A percentile compares a stretch with the other conserved stretches of the same genome.
Evolutionary conservation across 2,888 invertebrate genomes (phyloP).

Genomic region (Noctua pronuba): DNA sequence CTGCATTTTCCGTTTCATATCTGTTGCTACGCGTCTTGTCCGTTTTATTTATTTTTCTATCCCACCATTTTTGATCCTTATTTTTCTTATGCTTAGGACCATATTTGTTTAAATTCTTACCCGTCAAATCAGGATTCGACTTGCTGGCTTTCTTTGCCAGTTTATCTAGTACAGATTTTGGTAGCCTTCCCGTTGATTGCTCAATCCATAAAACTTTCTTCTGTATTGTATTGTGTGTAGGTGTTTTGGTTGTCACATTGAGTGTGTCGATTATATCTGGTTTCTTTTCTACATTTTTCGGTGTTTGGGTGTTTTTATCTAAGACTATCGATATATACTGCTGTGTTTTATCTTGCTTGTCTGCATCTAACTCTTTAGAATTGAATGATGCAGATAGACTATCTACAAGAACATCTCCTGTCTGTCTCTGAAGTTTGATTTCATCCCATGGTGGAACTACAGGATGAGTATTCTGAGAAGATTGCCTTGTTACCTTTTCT

Average conservation of each 20-base stretch:
- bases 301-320: background rate
- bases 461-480: background rate
- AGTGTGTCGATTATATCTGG: background rate
- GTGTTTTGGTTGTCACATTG: background rate
- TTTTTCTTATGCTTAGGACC: background rate
- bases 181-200: conserved; percentile 38
- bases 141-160: background rate
- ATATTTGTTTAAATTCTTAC: background rate
- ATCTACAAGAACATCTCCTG: background rate
- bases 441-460: background rate
- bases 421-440: background rate
- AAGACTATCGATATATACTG: background rate
- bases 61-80: background rate
- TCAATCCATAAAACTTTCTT: conserved; percentile 33
- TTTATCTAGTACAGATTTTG: conserved; percentile 27
- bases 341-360: background rate
- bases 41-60: background rate
- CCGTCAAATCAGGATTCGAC: background rate
- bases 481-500: background rate
- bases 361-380: conserved; percentile 14
- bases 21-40: background rate
- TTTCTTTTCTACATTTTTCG: background rate
- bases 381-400: background rate
- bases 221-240: background rate
- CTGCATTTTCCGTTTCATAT: background rate